Percentiles rank a stretch among this genome's conserved stretches.
phyloP scores from a whole-genome alignment of 2,888 invertebrate species.

The Pherbina coryleti region DNA sequence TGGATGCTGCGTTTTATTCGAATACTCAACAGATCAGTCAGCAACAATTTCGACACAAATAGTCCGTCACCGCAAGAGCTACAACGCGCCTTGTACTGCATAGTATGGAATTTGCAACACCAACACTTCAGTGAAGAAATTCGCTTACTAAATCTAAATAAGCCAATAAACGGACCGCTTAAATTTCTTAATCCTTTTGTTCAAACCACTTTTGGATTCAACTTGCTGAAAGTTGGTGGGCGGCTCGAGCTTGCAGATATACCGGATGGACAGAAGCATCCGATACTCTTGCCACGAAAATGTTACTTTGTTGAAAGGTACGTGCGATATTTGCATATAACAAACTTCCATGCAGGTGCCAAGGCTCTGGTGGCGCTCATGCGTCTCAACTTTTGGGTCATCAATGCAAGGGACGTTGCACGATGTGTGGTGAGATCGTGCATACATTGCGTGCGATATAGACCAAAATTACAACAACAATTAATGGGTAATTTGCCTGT shows the following conservation, averaged over 20 bases:
- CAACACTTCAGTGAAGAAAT: constrained; percentile 38
- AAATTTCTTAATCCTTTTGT: constrained; percentile 19
- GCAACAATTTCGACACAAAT: not conserved
- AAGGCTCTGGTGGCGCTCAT: constrained; percentile 21
- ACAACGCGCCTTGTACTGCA: not conserved
- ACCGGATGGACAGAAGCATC: constrained; percentile 24
- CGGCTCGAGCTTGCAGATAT: constrained; percentile 34
- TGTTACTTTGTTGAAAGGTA: too few species aligned
- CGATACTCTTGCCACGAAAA: not conserved
- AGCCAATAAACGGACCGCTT: not conserved
- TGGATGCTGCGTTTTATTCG: not conserved
- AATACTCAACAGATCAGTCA: not conserved
- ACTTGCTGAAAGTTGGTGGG: constrained; percentile 41
- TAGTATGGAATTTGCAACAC: constrained; percentile 31
- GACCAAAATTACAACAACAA: not conserved
- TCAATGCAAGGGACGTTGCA: not conserved
- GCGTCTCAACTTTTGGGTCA: constrained; percentile 41
- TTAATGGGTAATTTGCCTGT: constrained; percentile 35
- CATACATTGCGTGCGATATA: too few species aligned
- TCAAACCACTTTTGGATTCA: constrained; percentile 30
- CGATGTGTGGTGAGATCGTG: not conserved
- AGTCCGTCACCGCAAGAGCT: not conserved
- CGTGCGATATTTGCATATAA: not conserved
- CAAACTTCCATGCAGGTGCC: constrained; percentile 37
- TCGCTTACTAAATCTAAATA: not conserved